Conservation (phyloP, 2,113 vertebrate species). For the Amazona guildingii region DNA sequence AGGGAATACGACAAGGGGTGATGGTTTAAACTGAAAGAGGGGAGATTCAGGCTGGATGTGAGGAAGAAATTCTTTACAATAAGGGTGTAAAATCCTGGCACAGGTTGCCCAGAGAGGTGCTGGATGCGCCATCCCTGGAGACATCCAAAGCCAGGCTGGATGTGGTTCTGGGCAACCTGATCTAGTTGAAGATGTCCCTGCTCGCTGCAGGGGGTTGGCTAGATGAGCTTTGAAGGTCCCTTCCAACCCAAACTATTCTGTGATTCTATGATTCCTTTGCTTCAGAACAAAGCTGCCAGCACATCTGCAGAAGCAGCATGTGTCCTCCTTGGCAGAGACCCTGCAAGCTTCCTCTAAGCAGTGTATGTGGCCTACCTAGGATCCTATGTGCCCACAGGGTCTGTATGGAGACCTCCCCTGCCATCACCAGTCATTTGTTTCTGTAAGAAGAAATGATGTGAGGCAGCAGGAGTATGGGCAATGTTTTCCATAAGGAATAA, state of each 20-base stretch:
- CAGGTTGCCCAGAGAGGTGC: neutral
- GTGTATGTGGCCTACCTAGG: fast-evolving
- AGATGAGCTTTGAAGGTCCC: neutral
- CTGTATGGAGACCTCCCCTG: neutral
- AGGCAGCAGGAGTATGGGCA: neutral
- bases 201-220: neutral
- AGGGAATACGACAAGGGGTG: neutral
- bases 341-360: neutral
- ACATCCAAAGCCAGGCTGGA: neutral
- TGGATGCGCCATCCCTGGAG: neutral
- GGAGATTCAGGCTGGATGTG: neutral
- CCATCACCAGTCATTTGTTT: neutral
- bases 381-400: neutral
- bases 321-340: neutral
- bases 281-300: neutral
- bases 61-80: neutral
- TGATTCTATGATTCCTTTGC: neutral
- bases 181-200: neutral
- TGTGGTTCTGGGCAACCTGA: neutral
- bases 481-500: neutral
- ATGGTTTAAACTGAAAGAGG: neutral
- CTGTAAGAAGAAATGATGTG: neutral
- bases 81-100: neutral
- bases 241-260: neutral
- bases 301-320: fast-evolving